Evolutionary conservation across 2,888 invertebrate species (phyloP).

Genomic region (Thymelicus sylvestris): DNA sequence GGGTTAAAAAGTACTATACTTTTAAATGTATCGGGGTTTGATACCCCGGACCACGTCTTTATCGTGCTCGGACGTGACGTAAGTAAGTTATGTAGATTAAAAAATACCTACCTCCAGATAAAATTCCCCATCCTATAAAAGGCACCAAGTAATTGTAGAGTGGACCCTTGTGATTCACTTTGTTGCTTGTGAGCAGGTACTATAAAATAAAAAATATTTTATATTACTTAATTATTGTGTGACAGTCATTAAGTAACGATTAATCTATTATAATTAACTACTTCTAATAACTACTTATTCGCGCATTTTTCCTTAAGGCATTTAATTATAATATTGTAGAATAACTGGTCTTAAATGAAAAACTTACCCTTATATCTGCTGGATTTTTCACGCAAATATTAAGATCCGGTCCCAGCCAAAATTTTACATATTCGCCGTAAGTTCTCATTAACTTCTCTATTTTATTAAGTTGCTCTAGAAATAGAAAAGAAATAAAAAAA

Average conservation of each 20-base stretch:
- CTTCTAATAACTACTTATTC: too few relatives aligned
- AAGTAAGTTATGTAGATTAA: neutral
- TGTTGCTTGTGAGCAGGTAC: conserved; percentile 65
- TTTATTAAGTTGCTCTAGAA: conserved; percentile 51
- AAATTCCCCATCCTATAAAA: conserved; percentile 64
- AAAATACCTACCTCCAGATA: conserved; percentile 62
- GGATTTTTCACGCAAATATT: conserved; percentile 67
- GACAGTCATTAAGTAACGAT: too few relatives aligned
- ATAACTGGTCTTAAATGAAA: neutral
- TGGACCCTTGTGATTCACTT: conserved; percentile 69
- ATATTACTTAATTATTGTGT: neutral
- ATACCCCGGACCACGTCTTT: too few relatives aligned
- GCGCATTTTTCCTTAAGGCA: too few relatives aligned
- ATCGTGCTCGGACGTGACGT: too few relatives aligned
- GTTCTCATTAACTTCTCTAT: conserved; percentile 48
- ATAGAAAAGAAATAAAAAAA: neutral
- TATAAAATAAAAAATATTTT: conserved; percentile 48
- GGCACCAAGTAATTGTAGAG: conserved; percentile 56
- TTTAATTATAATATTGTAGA: too few relatives aligned
- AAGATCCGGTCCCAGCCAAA: conserved; percentile 73
- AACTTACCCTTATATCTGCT: conserved; percentile 63
- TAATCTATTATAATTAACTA: too few relatives aligned
- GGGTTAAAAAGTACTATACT: too few relatives aligned
- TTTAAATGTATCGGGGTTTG: too few relatives aligned
- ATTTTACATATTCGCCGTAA: conserved; percentile 63